Percentiles rank a stretch among this genome's conserved stretches.
These are phyloP conservation scores for Mechanitis messenoides DNA, from an alignment of 2,888 invertebrate genomes.

Conservation along the genomic window DNA sequence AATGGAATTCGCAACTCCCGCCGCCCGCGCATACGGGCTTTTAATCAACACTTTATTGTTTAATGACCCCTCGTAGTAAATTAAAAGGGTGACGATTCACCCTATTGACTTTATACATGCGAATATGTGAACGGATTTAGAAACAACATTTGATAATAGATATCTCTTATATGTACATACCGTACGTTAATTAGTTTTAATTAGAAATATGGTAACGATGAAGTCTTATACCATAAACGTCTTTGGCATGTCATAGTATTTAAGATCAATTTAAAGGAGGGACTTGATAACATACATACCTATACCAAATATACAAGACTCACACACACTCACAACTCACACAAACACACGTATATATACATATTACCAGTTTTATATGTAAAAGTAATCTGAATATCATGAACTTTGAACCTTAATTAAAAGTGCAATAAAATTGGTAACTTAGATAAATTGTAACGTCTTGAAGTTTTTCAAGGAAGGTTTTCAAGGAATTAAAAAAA, in stretches of 20 bases:
- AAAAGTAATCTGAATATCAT: too few relatives aligned
- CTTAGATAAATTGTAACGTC: too few relatives aligned
- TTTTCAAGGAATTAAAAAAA: too few relatives aligned
- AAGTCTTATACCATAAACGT: background rate
- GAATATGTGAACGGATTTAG: slow-evolving; percentile 66
- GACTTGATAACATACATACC: slow-evolving; percentile 7
- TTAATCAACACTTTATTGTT: slow-evolving; percentile 78
- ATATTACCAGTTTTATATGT: too few relatives aligned
- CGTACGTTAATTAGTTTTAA: too few relatives aligned
- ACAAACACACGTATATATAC: too few relatives aligned
- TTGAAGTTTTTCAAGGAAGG: too few relatives aligned
- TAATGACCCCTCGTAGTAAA: slow-evolving; percentile 76
- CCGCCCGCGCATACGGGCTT: slow-evolving; percentile 73
- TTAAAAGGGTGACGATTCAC: slow-evolving; percentile 76
- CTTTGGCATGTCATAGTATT: slow-evolving; percentile 13
- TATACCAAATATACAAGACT: slow-evolving; percentile 7
- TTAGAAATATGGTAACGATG: background rate
- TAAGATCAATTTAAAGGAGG: slow-evolving; percentile 4
- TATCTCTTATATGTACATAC: slow-evolving; percentile 38
- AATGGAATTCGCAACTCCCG: slow-evolving; percentile 64
- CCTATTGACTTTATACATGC: slow-evolving; percentile 73
- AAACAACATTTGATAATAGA: slow-evolving; percentile 65
- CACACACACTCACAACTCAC: too few relatives aligned
- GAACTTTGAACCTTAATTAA: too few relatives aligned
- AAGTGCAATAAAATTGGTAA: too few relatives aligned